Base-by-base conservation (phyloP, 2,113 vertebrate species). In the Clarias macrocephalus region DNA sequence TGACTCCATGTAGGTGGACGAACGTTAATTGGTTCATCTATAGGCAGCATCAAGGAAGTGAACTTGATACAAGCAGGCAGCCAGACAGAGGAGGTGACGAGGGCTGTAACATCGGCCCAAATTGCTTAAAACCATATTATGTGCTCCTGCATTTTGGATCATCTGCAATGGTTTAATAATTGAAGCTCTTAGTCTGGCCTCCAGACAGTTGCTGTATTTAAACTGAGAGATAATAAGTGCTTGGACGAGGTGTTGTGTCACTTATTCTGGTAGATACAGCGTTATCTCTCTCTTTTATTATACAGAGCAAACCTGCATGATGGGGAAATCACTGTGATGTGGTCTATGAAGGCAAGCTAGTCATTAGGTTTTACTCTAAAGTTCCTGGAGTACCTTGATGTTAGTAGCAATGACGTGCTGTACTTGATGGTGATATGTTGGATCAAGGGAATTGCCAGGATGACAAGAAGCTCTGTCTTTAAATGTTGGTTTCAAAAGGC, bases 401-500 rank as follows among this genome's bases (percentile, higher is more conserved):
- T 80, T 80, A 59, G 77, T 21, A 59, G 54, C 56, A 80, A 33
- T 80, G 77, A 80, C 18, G 3, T 80, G 77, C 54, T 30, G 16
- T 80, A 59, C 25, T 59, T 80, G 77, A 59, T 30, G 77, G 54
- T 80, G 54, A 79, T 79, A 79, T 79, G 75, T 79, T 79, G 52
- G 52, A 80, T 80, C 56, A 80, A 80, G 77, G 56, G n/a, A 80
- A 59, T 80, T 80, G 54, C 54, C 56, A 33, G 77, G 28, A 57
- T 80, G 56, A 59, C 77, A 80, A 80, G 56, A 59, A 80, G 16
- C 16, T 33, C n/a, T 80, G 77, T 59, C 77, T 80, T 80, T 80
- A 80, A 80, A 80, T 80, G 54, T 80, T 80, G 54, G 77, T 59
- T 80, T 80, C 56, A 80, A 80, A 80, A 80, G 54, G 56, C 54